Base-by-base conservation (phyloP, 64 coral and sea anemone species). In the Pocillopora verrucosa region DNA sequence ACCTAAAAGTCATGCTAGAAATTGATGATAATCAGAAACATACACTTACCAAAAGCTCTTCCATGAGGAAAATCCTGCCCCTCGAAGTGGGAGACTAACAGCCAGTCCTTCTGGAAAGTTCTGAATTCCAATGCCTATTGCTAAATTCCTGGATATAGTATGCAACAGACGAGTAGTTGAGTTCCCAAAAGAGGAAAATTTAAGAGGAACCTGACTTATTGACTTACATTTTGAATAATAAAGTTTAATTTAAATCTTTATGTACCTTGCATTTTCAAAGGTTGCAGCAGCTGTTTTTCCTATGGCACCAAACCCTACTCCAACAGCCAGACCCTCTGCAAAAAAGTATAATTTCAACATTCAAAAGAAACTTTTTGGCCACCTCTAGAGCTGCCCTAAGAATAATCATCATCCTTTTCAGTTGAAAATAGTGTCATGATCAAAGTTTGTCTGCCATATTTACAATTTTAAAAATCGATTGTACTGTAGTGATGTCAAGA, bases 221-320 rank as follows among this genome's bases (percentile, higher is more conserved):
- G 59, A 34, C 12, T 62, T 26, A 62, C 22, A 57, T 30, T 30
- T 67, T 16, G 16, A 67, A 67, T n/a, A 1, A 67, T 9, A 19
- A 7, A 67, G 36, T 57, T 36, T 22, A 82, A 61, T 82, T 36
- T 63, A 64, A 36, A 24, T 5, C 63, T 5, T 65, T 5, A 72
- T 61, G 34, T 80, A 99, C 97, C 97, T 99, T 91, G 97, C 97
- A 99, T 95, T 95, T 84, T 95, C 97, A 88, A 99, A 95, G 76
- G 97, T 99, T 82, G 97, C 97, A 65, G 97, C 88, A 60, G 91
- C 63, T 86, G 90, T 76, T 77, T 99, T 99, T 60, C 97, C 94
- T 58, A 99, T 93, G 11, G 97, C 97, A 75, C 97, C 97, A 99
- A 99, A 99, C 74, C 93, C 97, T 89, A 99, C 97, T 16, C 97